Conservation (phyloP, 2,797 vertebrate species). For the Oreochromis mossambicus region DNA sequence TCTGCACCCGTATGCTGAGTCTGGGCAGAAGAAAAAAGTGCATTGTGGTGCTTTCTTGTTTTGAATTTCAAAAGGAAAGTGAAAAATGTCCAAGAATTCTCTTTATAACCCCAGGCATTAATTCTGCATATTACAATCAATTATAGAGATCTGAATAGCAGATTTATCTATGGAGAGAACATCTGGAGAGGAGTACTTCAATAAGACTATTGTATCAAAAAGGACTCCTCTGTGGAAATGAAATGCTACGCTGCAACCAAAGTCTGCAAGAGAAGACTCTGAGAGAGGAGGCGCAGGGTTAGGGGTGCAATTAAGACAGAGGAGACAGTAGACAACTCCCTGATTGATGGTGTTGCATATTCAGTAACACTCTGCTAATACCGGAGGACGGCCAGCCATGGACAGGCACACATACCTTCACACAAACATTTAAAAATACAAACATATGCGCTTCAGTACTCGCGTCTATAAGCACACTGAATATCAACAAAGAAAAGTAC, state of each 20-base stretch:
- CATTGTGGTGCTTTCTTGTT: conserved; percentile 67
- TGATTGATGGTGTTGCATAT: conserved; percentile 56
- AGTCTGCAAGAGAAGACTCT: conserved; percentile 34
- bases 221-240: conserved; percentile 53
- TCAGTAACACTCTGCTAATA: conserved; percentile 35
- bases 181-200: conserved; percentile 77
- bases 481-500: neutral
- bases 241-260: conserved; percentile 50
- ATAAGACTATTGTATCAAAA: conserved; percentile 77
- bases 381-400: neutral
- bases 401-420: neutral
- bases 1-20: conserved; percentile 46
- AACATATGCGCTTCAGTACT: neutral
- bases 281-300: conserved; percentile 47
- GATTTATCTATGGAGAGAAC: conserved; percentile 74
- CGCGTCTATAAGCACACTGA: neutral
- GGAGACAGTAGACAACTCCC: conserved; percentile 43
- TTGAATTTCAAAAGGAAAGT: conserved; percentile 76
- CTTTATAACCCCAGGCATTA: conserved; percentile 75
- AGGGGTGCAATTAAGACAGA: conserved; percentile 65
- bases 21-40: conserved; percentile 51
- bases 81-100: conserved; percentile 67
- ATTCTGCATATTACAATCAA: conserved; percentile 79
- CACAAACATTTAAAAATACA: conserved; percentile 31
- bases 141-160: conserved; percentile 78